These are phyloP conservation scores for Tautogolabrus adspersus DNA, from an alignment of 2,113 vertebrate genomes.

Conservation along the genomic window DNA sequence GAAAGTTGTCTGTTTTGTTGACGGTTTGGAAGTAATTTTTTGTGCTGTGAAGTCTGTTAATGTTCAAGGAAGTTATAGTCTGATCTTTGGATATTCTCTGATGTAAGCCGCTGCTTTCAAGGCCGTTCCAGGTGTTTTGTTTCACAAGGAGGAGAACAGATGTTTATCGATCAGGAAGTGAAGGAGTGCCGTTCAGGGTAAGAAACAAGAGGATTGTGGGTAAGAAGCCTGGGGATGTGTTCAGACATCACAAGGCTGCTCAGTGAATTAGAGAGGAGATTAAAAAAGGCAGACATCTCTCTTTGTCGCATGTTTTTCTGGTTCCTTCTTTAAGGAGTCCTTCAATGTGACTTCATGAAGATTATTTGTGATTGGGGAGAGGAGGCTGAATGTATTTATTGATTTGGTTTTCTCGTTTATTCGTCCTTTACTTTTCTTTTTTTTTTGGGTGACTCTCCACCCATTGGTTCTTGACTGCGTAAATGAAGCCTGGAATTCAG, in stretches of 20 bases:
- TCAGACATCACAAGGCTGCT: slow-evolving; percentile 31
- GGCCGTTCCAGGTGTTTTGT: slow-evolving; percentile 47
- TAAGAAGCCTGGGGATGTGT: slow-evolving; percentile 28
- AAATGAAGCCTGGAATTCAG: too few relatives aligned
- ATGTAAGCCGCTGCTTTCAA: not conserved
- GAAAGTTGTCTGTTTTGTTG: not conserved
- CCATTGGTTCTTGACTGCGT: too few relatives aligned
- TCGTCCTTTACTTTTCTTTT: not conserved
- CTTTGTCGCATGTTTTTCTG: slow-evolving; percentile 17
- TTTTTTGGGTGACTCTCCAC: not conserved
- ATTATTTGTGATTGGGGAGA: not conserved
- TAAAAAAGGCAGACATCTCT: not conserved
- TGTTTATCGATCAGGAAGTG: slow-evolving; percentile 63
- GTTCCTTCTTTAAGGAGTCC: not conserved
- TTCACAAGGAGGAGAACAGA: slow-evolving; percentile 15
- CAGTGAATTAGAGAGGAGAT: slow-evolving; percentile 18
- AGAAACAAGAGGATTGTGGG: slow-evolving; percentile 25
- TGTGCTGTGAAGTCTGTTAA: not conserved
- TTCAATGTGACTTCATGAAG: not conserved
- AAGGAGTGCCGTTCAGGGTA: slow-evolving; percentile 11
- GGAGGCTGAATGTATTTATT: not conserved
- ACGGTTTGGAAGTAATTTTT: too few relatives aligned
- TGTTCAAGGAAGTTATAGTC: not conserved
- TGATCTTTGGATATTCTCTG: not conserved
- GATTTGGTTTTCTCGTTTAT: not conserved